Evolutionary conservation across 2,113 vertebrate species (phyloP).

Genomic region (Oreochromis spilurus): DNA sequence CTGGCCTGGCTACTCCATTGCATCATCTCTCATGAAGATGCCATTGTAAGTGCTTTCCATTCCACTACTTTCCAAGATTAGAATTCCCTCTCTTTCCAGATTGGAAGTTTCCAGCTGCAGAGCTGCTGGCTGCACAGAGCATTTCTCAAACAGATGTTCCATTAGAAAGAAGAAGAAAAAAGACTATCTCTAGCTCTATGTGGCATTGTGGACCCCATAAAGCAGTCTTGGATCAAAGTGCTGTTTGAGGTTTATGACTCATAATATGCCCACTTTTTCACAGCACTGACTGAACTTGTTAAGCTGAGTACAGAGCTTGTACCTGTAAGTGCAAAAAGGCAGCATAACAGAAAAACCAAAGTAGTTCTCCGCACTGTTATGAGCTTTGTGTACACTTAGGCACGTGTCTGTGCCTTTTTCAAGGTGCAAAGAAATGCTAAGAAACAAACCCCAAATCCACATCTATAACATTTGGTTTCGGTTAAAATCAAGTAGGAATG

Average conservation of each 20-base stretch:
- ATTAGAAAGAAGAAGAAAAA: background rate
- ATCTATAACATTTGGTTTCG: slow-evolving; percentile 47
- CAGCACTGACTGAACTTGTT: background rate
- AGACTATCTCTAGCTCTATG: background rate
- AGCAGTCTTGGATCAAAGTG: slow-evolving; percentile 35
- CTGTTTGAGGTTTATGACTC: background rate
- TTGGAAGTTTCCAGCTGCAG: slow-evolving; percentile 55
- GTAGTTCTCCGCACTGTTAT: background rate
- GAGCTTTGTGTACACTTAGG: background rate
- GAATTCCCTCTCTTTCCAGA: slow-evolving; percentile 43
- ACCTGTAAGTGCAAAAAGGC: background rate
- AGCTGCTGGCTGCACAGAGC: background rate
- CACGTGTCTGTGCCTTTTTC: background rate
- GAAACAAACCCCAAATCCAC: background rate
- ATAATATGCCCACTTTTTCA: background rate
- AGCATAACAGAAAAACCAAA: background rate
- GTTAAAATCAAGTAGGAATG: slow-evolving; percentile 19
- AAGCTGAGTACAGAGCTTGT: background rate
- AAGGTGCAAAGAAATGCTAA: background rate
- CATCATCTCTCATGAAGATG: slow-evolving; percentile 40
- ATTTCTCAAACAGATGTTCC: slow-evolving; percentile 58
- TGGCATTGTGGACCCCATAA: slow-evolving; percentile 22
- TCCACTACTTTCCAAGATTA: slow-evolving; percentile 36
- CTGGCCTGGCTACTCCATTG: background rate
- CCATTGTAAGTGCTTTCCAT: slow-evolving; percentile 52